A percentile compares a stretch with the other conserved stretches of the same genome.
Evolutionary conservation across 2,888 invertebrate species (phyloP).

Genomic region (Heliconius sara): DNA sequence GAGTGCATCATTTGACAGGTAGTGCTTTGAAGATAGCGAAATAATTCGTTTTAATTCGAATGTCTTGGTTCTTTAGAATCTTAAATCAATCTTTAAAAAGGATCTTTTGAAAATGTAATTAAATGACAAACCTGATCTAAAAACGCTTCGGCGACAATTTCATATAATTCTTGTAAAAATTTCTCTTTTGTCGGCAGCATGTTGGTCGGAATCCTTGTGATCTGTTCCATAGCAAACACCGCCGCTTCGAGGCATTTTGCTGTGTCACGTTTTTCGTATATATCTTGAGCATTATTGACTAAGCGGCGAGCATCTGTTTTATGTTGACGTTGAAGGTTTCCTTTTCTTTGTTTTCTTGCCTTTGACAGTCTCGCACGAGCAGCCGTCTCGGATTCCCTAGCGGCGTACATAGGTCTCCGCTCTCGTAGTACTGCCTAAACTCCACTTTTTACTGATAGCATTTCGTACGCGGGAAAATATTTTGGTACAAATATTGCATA

Average conservation of each 20-base stretch:
- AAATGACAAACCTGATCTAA: conserved; percentile 66
- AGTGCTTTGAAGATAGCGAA: neutral
- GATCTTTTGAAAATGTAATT: neutral
- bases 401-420: conserved; percentile 72
- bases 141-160: conserved; percentile 69
- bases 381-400: conserved; percentile 63
- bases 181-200: conserved; percentile 73
- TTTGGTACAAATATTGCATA: neutral
- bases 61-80: neutral
- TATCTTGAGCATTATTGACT: conserved; percentile 57
- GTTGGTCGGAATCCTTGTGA: conserved; percentile 63
- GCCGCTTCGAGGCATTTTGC: conserved; percentile 71
- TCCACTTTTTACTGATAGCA: too few relatives aligned
- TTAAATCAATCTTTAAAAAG: neutral
- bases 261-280: conserved; percentile 65
- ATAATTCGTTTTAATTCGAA: conserved; percentile 9
- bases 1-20: neutral
- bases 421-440: conserved; percentile 62
- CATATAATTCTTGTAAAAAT: conserved; percentile 66
- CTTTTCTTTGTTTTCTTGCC: conserved; percentile 65
- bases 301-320: conserved; percentile 68
- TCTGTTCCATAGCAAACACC: conserved; percentile 75
- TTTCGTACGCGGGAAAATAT: neutral
- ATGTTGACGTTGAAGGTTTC: conserved; percentile 66
- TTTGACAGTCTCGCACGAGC: conserved; percentile 65